A percentile compares a stretch with the other conserved stretches of the same genome.
Evolutionary conservation across 2,888 invertebrate species (phyloP).

Genomic region (Noctua pronuba): DNA sequence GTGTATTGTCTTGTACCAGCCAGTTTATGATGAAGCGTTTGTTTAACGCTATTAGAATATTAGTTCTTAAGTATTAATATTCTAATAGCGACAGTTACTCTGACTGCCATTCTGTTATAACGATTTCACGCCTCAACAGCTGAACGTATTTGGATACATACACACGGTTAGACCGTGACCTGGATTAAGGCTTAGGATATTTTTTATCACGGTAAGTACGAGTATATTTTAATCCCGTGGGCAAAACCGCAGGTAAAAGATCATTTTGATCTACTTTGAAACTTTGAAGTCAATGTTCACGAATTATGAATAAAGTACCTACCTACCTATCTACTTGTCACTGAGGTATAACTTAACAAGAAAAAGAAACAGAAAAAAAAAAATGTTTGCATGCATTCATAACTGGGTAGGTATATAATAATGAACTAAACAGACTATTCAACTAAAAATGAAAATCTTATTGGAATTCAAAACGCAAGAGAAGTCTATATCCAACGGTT

Average conservation of each 20-base stretch:
- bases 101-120: neutral
- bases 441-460: neutral
- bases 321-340: neutral
- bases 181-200: neutral
- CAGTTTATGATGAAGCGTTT: constrained; percentile 37
- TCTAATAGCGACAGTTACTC: neutral
- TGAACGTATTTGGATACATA: neutral
- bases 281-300: too few species aligned
- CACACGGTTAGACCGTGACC: neutral
- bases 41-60: constrained; percentile 20
- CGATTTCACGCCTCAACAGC: neutral
- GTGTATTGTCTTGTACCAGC: constrained; percentile 52
- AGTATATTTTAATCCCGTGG: neutral
- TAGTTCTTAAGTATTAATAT: neutral
- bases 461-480: neutral
- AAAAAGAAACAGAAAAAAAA: neutral
- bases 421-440: neutral
- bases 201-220: neutral
- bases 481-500: neutral
- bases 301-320: neutral
- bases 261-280: neutral
- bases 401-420: neutral
- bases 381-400: neutral
- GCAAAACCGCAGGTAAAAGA: neutral
- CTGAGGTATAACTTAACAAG: neutral